phyloP scores from a whole-genome alignment of 2,797 vertebrate genomes.

The Mormyrus hasselquistii region DNA sequence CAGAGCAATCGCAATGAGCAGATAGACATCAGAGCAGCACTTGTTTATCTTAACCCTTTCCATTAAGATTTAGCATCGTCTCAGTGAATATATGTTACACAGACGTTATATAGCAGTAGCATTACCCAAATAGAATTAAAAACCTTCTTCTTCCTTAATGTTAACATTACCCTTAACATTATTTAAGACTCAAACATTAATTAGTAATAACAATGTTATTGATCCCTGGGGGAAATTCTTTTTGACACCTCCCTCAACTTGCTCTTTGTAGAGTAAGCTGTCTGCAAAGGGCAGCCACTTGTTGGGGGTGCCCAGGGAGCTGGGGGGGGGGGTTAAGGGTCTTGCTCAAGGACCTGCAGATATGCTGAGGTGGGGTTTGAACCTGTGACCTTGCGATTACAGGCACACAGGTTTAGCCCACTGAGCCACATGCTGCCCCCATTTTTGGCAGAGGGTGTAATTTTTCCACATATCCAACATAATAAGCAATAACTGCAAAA shows the following conservation, averaged over 20 bases:
- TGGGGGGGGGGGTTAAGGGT: no score
- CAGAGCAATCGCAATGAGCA: not conserved
- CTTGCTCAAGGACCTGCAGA: no score
- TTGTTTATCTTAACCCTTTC: not conserved
- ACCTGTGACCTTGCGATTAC: no score
- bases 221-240: no score
- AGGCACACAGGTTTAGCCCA: no score
- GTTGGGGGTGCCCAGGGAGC: no score
- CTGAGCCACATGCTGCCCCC: no score
- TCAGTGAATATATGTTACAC: not conserved
- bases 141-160: not conserved
- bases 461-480: not conserved
- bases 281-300: no score
- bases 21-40: not conserved
- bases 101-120: not conserved
- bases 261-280: no score
- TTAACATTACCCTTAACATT: not conserved
- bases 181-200: not conserved
- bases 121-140: not conserved
- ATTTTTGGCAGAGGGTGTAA: not conserved
- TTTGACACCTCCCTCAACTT: no score
- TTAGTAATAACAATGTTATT: no score
- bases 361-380: no score
- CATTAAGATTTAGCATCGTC: not conserved
- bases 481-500: not conserved